phyloP scores from a whole-genome alignment of 2,797 vertebrate genomes.

The Peromyscus nudipes region DNA sequence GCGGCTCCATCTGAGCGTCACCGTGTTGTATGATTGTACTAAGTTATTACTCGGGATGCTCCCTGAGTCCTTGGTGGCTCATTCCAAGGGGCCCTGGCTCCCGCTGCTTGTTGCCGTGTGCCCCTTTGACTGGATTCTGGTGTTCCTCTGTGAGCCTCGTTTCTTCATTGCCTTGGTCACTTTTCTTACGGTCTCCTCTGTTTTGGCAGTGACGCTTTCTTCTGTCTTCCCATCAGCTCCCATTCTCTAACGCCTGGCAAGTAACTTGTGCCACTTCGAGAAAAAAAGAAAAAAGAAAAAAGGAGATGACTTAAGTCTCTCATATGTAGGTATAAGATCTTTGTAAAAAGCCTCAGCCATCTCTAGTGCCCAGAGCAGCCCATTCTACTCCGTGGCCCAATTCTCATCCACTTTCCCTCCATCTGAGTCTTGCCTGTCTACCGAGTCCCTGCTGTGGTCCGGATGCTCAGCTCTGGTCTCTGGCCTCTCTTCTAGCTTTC shows the following conservation, averaged over 20 bases:
- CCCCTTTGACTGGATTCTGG: not conserved
- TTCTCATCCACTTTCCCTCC: not conserved
- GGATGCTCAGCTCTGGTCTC: not conserved
- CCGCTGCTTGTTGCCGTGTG: not conserved
- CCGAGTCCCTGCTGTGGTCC: not conserved
- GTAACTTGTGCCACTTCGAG: not conserved
- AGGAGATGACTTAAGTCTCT: not conserved
- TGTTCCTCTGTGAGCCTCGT: not conserved
- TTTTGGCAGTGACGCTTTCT: conserved; percentile 19
- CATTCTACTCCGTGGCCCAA: not conserved
- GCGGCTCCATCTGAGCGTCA: not conserved
- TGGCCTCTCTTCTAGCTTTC: not conserved
- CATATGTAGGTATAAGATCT: not conserved
- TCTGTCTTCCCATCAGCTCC: not conserved
- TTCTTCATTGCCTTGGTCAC: not conserved
- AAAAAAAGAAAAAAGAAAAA: not conserved
- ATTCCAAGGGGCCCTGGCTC: not conserved
- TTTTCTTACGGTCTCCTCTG: not conserved
- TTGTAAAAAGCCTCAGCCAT: not conserved
- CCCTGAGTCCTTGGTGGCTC: not conserved
- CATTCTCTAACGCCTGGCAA: not conserved
- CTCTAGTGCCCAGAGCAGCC: not conserved
- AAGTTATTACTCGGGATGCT: not conserved
- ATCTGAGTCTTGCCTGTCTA: not conserved
- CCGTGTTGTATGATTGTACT: not conserved